phyloP scores from a whole-genome alignment of 1,140 invertebrate genomes.

The Micrasema longulum region DNA sequence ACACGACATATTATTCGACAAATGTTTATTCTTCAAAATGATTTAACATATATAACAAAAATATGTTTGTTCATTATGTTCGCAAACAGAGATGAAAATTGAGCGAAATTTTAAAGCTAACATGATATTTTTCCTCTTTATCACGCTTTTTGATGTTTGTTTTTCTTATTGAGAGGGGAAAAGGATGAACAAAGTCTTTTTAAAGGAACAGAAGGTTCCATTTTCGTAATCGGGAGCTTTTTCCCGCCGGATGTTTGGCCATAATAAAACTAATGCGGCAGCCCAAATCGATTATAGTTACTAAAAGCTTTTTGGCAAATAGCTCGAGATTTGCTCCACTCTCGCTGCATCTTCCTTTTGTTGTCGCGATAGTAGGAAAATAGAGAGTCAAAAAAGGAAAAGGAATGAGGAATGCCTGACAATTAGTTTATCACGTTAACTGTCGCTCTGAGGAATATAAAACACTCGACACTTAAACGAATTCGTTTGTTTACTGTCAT shows the following conservation, averaged over 20 bases:
- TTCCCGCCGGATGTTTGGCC: constrained; percentile 42
- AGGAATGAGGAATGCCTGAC: not conserved
- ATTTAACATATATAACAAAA: no score
- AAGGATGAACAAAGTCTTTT: constrained; percentile 6
- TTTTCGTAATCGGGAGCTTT: constrained; percentile 44
- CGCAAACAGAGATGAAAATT: no score
- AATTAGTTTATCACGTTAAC: constrained; percentile 25
- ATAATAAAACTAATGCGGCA: constrained; percentile 48
- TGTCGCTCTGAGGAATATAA: constrained; percentile 12
- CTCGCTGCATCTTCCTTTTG: constrained; percentile 48
- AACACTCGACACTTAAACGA: not conserved
- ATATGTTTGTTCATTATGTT: no score
- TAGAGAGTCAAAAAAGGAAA: not conserved
- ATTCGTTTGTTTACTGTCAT: not conserved
- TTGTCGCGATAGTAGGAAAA: constrained; percentile 20
- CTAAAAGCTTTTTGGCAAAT: constrained; percentile 48
- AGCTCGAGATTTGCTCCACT: constrained; percentile 18
- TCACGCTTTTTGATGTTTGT: constrained; percentile 18
- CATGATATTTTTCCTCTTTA: not conserved
- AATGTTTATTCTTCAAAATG: no score
- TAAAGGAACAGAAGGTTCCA: constrained; percentile 20
- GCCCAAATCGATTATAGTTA: constrained; percentile 48
- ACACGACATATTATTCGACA: no score
- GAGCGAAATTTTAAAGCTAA: no score
- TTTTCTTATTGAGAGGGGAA: constrained; percentile 19